These are phyloP conservation scores for Aricia agestis DNA, from an alignment of 1,140 invertebrate species.

Conservation along the genomic window DNA sequence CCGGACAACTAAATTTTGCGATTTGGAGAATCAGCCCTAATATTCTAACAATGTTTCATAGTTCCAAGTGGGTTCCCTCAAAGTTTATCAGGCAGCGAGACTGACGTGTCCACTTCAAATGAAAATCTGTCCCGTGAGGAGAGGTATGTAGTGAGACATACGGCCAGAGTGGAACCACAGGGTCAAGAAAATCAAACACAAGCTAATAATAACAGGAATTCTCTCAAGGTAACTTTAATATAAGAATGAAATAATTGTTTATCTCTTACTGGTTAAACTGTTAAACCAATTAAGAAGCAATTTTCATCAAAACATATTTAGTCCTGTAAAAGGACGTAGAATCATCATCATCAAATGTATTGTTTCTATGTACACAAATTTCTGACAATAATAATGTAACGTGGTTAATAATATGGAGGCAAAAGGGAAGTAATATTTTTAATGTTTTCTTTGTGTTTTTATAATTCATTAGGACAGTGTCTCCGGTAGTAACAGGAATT, in stretches of 20 bases:
- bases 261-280: too few relatives aligned
- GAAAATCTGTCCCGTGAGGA: conserved; percentile 93
- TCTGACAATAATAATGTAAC: too few relatives aligned
- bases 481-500: conserved; percentile 80
- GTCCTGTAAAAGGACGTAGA: too few relatives aligned
- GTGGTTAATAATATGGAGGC: too few relatives aligned
- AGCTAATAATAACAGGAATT: conserved; percentile 63
- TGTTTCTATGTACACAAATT: too few relatives aligned
- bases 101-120: conserved; percentile 92
- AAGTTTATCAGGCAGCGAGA: conserved; percentile 90
- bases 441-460: conserved; percentile 20
- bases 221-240: conserved; percentile 55
- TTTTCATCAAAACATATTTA: too few relatives aligned
- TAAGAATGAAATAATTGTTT: too few relatives aligned
- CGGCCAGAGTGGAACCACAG: conserved; percentile 92
- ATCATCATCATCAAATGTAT: too few relatives aligned
- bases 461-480: conserved; percentile 59
- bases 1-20: too few relatives aligned
- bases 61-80: conserved; percentile 80
- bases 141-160: conserved; percentile 88
- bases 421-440: not conserved
- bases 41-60: conserved; percentile 28
- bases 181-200: conserved; percentile 88
- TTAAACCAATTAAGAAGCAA: too few relatives aligned
- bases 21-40: too few relatives aligned